phyloP scores from a whole-genome alignment of 2,797 vertebrate genomes.

The Phrynocephalus vlangalii region DNA sequence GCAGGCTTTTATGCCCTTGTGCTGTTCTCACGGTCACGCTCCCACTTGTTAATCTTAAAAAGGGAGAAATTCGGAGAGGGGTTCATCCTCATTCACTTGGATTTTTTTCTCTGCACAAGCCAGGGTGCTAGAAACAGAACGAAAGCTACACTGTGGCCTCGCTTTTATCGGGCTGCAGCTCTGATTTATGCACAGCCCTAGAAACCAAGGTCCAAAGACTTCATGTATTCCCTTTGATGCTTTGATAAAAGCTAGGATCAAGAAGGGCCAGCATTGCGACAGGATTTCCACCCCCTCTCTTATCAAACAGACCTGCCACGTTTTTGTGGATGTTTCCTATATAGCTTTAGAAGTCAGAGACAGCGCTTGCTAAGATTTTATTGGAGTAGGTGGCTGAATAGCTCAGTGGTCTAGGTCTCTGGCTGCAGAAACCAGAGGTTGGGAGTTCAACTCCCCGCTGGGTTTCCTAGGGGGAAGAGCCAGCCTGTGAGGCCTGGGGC shows the following conservation, averaged over 20 bases:
- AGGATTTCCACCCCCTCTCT: not conserved
- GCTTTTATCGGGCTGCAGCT: constrained; percentile 7
- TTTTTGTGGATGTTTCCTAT: too few species aligned
- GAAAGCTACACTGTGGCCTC: not conserved
- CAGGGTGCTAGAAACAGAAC: constrained; percentile 1
- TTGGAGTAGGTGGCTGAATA: too few species aligned
- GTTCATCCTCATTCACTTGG: not conserved
- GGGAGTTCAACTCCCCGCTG: too few species aligned
- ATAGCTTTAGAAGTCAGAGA: too few species aligned
- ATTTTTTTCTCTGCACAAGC: not conserved
- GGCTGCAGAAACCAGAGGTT: too few species aligned
- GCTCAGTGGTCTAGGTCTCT: too few species aligned
- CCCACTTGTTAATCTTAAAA: not conserved
- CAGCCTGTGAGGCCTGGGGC: too few species aligned
- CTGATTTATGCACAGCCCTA: constrained; percentile 27
- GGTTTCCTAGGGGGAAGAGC: too few species aligned
- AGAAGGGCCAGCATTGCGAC: accelerated
- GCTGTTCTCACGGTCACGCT: not conserved
- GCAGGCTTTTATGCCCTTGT: not conserved
- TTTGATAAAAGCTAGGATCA: constrained; percentile 36
- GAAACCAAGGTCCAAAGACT: not conserved
- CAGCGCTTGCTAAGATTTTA: too few species aligned
- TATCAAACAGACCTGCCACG: not conserved
- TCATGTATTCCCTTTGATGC: constrained; percentile 52
- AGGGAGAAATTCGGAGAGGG: not conserved